A percentile compares a stretch with the other conserved stretches of the same genome.
These are phyloP conservation scores for Saimiri boliviensis DNA, from an alignment of 2,113 vertebrate species.

Conservation along the genomic window DNA sequence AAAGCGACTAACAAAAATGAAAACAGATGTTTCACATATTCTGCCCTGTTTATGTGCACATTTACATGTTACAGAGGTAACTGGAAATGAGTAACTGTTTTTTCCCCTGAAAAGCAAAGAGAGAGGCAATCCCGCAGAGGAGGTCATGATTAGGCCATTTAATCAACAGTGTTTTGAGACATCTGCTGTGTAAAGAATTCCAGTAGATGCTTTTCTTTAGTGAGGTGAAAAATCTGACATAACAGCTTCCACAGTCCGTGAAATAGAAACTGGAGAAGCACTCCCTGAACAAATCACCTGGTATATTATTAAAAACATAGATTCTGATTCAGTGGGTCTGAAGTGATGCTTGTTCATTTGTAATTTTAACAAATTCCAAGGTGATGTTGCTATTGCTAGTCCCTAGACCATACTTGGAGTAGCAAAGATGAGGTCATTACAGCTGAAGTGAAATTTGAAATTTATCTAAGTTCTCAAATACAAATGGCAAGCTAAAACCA, in stretches of 20 bases:
- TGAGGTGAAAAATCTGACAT: neutral
- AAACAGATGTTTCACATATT: neutral
- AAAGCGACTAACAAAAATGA: neutral
- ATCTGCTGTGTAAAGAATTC: neutral
- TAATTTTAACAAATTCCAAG: slow-evolving; percentile 22
- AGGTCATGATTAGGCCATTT: neutral
- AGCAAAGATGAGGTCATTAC: neutral
- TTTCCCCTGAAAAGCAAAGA: neutral
- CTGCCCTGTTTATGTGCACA: neutral
- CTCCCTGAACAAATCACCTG: neutral
- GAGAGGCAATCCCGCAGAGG: neutral
- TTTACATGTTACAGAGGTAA: neutral
- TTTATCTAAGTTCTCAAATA: neutral
- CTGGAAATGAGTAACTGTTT: neutral
- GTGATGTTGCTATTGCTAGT: neutral
- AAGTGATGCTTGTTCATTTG: neutral
- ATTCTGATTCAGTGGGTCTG: neutral
- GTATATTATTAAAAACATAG: neutral
- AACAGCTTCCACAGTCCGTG: neutral
- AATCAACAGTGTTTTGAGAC: neutral
- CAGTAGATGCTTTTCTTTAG: neutral
- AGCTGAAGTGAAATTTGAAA: neutral
- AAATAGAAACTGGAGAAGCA: neutral
- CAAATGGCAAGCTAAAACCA: neutral
- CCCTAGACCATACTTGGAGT: neutral